Evolutionary conservation across 2,888 invertebrate genomes (phyloP).

Genomic region (Mesorhabditis spiculigera): DNA sequence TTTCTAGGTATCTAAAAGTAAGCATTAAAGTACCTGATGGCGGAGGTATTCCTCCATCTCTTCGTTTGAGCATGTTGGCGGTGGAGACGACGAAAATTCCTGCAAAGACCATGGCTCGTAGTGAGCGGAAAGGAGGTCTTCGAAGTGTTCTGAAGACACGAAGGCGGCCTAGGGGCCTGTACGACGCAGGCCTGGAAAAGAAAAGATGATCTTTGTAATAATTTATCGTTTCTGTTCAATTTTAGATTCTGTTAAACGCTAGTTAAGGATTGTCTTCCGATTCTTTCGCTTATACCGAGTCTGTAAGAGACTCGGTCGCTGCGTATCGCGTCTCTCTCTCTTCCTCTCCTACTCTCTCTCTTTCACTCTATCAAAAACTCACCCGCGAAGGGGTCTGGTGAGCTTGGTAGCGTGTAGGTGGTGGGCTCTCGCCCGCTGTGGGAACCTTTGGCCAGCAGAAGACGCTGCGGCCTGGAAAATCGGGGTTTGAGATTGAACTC

Average conservation of each 20-base stretch:
- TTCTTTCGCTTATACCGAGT: too few species aligned
- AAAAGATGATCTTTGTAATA: background rate
- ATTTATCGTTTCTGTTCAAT: too few species aligned
- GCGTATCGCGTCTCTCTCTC: too few species aligned
- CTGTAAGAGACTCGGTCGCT: too few species aligned
- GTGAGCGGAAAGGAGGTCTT: background rate
- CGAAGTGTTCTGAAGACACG: constrained; percentile 1
- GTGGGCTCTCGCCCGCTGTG: background rate
- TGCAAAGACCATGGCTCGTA: background rate
- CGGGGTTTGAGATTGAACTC: too few species aligned
- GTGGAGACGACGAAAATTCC: background rate
- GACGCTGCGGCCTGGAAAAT: background rate
- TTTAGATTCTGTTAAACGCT: too few species aligned
- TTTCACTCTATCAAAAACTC: background rate
- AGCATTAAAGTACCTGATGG: background rate
- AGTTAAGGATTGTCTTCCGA: too few species aligned
- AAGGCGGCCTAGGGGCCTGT: constrained; percentile 4
- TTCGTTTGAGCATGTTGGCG: background rate
- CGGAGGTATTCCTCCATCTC: background rate
- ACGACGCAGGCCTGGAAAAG: background rate
- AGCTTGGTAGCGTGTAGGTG: background rate
- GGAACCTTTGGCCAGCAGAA: background rate
- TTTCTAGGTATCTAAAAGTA: too few species aligned
- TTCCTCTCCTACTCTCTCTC: background rate
- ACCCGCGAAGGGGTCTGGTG: background rate